phyloP scores from a whole-genome alignment of 2,113 vertebrate genomes.

The Rynchops niger region DNA sequence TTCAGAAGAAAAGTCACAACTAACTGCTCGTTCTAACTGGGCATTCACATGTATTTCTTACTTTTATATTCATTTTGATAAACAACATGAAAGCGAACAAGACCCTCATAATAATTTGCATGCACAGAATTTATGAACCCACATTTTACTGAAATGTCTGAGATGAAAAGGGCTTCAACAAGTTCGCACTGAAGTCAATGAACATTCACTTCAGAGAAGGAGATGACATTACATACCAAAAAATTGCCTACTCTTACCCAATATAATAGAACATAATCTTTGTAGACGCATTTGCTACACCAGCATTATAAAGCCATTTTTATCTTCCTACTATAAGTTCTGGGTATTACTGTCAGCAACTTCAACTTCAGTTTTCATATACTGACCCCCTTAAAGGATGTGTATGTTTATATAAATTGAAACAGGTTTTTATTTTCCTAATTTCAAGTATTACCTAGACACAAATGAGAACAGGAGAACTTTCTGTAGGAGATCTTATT shows the following conservation, averaged over 20 bases:
- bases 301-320: background rate
- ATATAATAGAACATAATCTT: background rate
- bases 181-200: background rate
- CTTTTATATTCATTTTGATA: background rate
- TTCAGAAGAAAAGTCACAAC: slow-evolving; percentile 9
- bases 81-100: background rate
- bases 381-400: background rate
- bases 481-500: slow-evolving; percentile 24
- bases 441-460: background rate
- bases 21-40: slow-evolving; percentile 13
- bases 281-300: background rate
- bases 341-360: background rate
- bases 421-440: background rate
- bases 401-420: background rate
- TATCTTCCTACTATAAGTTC: background rate
- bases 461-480: slow-evolving; percentile 21
- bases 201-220: background rate
- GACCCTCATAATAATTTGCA: background rate
- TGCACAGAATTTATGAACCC: background rate
- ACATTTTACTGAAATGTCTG: slow-evolving; percentile 4
- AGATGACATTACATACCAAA: background rate
- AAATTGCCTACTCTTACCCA: background rate
- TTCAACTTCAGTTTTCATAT: background rate
- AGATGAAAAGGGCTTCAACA: background rate
- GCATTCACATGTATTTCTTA: background rate